phyloP scores from a whole-genome alignment of 1,140 invertebrate species.

The Papilio helenus region DNA sequence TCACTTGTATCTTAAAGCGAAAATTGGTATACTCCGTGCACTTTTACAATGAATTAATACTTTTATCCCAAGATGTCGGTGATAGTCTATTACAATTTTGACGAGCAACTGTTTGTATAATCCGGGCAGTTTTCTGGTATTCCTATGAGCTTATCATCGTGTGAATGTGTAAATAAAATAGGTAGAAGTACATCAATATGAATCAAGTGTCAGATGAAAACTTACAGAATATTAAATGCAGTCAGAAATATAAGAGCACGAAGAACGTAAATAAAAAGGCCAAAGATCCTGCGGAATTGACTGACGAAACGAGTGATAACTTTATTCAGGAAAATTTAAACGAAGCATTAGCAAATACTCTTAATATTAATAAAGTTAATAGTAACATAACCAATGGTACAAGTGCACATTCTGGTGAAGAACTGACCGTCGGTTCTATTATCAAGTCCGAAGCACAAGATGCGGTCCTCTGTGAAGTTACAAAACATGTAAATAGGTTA shows the following conservation, averaged over 20 bases:
- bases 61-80: slow-evolving; percentile 79
- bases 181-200: slow-evolving; percentile 71
- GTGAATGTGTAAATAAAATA: slow-evolving; percentile 79
- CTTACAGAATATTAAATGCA: slow-evolving; percentile 71
- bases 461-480: slow-evolving; percentile 55
- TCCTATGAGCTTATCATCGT: slow-evolving; percentile 68
- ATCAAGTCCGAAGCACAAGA: slow-evolving; percentile 55
- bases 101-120: slow-evolving; percentile 77
- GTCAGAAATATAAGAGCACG: slow-evolving; percentile 66
- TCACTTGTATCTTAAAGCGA: slow-evolving; percentile 51
- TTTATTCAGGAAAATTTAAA: slow-evolving; percentile 69
- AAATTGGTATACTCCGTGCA: slow-evolving; percentile 51
- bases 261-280: slow-evolving; percentile 80
- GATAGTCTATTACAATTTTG: slow-evolving; percentile 78
- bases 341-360: slow-evolving; percentile 72
- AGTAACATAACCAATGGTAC: slow-evolving; percentile 78
- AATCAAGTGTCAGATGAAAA: slow-evolving; percentile 73
- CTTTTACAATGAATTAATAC: slow-evolving; percentile 59
- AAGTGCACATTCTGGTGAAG: slow-evolving; percentile 69
- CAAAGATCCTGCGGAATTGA: slow-evolving; percentile 75
- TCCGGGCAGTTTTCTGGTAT: slow-evolving; percentile 63
- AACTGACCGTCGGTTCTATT: slow-evolving; percentile 51
- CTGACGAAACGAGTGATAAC: slow-evolving; percentile 65
- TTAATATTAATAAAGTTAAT: slow-evolving; percentile 75
- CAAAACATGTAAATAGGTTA: slow-evolving; percentile 76